Base-by-base conservation (phyloP, 2,888 invertebrate species). In the Phania funesta region DNA sequence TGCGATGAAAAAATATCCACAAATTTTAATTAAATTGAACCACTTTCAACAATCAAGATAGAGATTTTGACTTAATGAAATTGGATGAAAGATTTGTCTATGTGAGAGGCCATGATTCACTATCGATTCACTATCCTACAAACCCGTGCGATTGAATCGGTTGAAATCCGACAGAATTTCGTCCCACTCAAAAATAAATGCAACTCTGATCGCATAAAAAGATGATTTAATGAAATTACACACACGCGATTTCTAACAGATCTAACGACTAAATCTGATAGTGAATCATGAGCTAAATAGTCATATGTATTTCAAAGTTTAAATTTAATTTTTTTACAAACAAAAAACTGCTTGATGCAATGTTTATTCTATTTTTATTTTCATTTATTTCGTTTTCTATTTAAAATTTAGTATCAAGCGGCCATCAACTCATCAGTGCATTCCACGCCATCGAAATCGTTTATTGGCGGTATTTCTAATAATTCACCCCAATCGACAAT, bases 401-500 rank as follows among this genome's bases (percentile, higher is more conserved):
- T 11, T 20, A 13, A 41, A 16, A 52, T 44, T 44, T 94, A 97
- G 97, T 97, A 97, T 92, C 96, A 96, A 90, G 96, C 96, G 93
- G 96, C 96, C 88, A 95, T 97, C 90, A 94, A 92, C 87, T 93
- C 93, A 87, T 93, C 93, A 85, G 93, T 91, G 86, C 93, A 93
- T 90, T 93, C 94, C 89, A 93, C 94, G 86, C 94, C 94, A 79
- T 93, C 93, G 86, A 93, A 93, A 90, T 93, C 93, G 84, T 93
- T 93, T 91, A 92, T 93, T 84, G 87, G 44, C 50, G 84, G 81
- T 58, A 87, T 84, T 84, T 83, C 86, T 88, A 91, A 90, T 86
- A 89, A 89, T 86, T 91, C 91, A 73, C 91, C 91, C 65, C 91
- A 91, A 84, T 91, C 91, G 84, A 91, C 91, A 73, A 90, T 91